Base-by-base conservation (phyloP, 1,140 invertebrate genomes). In the Papilio helenus region DNA sequence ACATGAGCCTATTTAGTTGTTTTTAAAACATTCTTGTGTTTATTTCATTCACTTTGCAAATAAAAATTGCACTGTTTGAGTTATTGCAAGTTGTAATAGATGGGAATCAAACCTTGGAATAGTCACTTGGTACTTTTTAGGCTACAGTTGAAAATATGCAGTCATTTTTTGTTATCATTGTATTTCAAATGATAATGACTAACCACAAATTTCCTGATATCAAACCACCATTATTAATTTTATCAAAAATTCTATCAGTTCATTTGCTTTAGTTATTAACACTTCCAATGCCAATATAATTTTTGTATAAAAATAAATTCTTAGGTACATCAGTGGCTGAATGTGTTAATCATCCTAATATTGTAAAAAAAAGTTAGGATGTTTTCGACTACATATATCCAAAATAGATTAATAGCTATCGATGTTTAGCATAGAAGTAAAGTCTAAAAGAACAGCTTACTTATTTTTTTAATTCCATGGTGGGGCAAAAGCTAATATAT, bases 131-230 rank as follows among this genome's bases (percentile, higher is more conserved):
- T 49, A 55, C 4, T 55, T 20, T 23, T 23, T 55, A 58, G 8
- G 23, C 10, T 61, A 26, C 16, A 26, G n/a, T 55, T 58, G 55
- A 61, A 61, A 23, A 61, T 61, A 12, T 26, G 9, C 18, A 20
- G 8, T 20, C n/a, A 55, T n/a, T 20, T n/a, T 20, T 55, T 55
- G 1, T 29, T 68, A 68, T 68, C 26, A 29, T 68, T 68, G 61
- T 18, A 68, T 29, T 29, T 29, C 3, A 68, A 16, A 29, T 68
- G 61, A 68, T 65, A 65, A 65, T 68, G 61, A 34, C 61, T 34
- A 29, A 68, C 61, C 61, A 74, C 20, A 26, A 10, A 29, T 46
- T 74, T 74, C 26, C 20, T 74, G 23, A 18, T 23, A 51, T 74
- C 3, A 49, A 26, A 74, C 44, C 44, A 51, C 42, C 51, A 51